phyloP scores from a whole-genome alignment of 2,888 invertebrate species.

The Tuta absoluta region DNA sequence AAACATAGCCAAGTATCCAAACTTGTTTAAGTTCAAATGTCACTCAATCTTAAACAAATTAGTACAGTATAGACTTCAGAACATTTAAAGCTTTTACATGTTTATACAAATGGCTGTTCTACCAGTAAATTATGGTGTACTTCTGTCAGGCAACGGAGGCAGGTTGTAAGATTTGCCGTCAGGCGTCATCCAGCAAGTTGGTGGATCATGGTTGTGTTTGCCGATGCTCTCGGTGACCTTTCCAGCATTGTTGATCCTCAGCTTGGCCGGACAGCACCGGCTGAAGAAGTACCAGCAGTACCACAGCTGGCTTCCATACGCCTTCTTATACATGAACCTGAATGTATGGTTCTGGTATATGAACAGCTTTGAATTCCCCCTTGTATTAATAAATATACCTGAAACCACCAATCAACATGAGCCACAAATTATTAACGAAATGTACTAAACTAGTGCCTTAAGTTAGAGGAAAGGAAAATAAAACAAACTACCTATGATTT shows the following conservation, averaged over 20 bases:
- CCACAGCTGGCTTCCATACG: constrained; percentile 77
- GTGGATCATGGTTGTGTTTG: constrained; percentile 73
- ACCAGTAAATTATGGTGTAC: constrained; percentile 41
- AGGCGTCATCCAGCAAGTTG: constrained; percentile 77
- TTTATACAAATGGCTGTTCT: not conserved
- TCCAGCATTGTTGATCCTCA: constrained; percentile 71
- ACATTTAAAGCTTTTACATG: constrained; percentile 6
- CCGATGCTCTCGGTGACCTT: constrained; percentile 75
- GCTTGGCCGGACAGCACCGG: constrained; percentile 73
- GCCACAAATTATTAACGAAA: constrained; percentile 31
- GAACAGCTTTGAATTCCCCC: constrained; percentile 75
- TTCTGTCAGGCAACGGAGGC: constrained; percentile 65
- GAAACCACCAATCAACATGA: constrained; percentile 48
- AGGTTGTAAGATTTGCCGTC: constrained; percentile 74
- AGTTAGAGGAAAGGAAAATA: constrained; percentile 48
- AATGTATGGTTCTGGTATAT: constrained; percentile 78
- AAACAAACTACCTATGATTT: constrained; percentile 37
- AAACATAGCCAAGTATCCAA: not conserved
- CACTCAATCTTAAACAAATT: not conserved
- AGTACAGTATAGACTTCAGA: not conserved
- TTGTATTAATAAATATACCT: constrained; percentile 77
- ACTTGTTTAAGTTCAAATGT: not conserved
- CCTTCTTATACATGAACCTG: constrained; percentile 77
- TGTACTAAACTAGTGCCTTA: constrained; percentile 21
- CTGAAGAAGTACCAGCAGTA: constrained; percentile 79